Conservation (phyloP, 2,113 vertebrate species). For the Rhabdomys dilectus region DNA sequence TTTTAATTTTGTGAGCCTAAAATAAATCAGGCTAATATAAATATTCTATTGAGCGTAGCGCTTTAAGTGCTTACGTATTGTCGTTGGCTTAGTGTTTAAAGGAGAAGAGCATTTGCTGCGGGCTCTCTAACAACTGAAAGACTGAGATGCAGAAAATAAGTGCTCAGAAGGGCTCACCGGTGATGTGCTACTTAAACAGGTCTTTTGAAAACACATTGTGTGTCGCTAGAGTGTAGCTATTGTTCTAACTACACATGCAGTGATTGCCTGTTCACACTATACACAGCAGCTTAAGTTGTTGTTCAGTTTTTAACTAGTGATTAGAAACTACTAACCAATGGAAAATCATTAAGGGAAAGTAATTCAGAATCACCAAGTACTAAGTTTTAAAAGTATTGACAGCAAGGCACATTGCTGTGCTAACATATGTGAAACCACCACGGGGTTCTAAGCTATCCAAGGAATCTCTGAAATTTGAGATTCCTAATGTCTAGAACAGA, state of each 20-base stretch:
- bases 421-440: conserved; percentile 24
- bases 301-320: neutral
- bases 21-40: conserved; percentile 27
- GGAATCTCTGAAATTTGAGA: neutral
- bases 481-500: conserved; percentile 53
- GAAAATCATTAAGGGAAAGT: neutral
- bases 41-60: neutral
- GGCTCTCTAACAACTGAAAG: neutral
- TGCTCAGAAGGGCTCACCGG: neutral
- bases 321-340: conserved; percentile 12
- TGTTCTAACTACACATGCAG: neutral
- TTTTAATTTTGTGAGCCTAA: neutral
- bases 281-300: neutral
- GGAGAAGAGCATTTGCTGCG: neutral
- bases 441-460: conserved; percentile 41
- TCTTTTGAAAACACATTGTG: neutral
- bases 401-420: neutral
- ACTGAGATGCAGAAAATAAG: neutral
- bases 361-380: neutral
- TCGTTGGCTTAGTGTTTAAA: neutral
- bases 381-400: conserved; percentile 14
- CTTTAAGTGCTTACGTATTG: neutral
- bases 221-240: neutral
- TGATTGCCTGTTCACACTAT: neutral
- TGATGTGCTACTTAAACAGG: neutral